phyloP scores from a whole-genome alignment of 2,113 vertebrate species.

The Thomomys bottae region DNA sequence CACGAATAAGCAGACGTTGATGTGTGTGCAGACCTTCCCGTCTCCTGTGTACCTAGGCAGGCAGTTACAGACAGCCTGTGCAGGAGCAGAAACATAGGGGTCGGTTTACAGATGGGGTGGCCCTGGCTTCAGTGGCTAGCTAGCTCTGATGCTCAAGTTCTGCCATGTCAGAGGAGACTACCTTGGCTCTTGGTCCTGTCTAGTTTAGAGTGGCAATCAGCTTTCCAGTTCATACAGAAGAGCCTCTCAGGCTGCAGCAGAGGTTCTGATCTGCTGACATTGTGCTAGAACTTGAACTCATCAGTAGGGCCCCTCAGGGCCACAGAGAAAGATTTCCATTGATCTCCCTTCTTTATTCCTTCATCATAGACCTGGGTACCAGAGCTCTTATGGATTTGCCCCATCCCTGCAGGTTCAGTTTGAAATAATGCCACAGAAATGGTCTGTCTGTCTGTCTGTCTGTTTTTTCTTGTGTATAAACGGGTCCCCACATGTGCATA shows the following conservation, averaged over 20 bases:
- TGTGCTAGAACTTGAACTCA: background rate
- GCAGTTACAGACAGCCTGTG: slow-evolving; percentile 92
- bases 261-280: background rate
- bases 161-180: background rate
- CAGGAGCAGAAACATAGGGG: slow-evolving; percentile 15
- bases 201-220: fast-evolving
- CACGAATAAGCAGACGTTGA: slow-evolving; percentile 89
- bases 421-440: background rate
- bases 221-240: background rate
- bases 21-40: slow-evolving; percentile 88
- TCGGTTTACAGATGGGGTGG: background rate
- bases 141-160: background rate
- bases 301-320: background rate
- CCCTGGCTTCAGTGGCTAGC: too few relatives aligned
- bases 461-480: background rate
- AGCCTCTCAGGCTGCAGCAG: background rate
- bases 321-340: background rate
- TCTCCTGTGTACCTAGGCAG: slow-evolving; percentile 87
- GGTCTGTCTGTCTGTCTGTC: too few relatives aligned
- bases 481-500: background rate
- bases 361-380: background rate
- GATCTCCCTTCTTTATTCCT: background rate
- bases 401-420: background rate
- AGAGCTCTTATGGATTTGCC: background rate
- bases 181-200: fast-evolving